Percentiles rank a stretch among this genome's conserved stretches.
Evolutionary conservation across 2,113 vertebrate species (phyloP).

Genomic region (Cyprichromis sp.): DNA sequence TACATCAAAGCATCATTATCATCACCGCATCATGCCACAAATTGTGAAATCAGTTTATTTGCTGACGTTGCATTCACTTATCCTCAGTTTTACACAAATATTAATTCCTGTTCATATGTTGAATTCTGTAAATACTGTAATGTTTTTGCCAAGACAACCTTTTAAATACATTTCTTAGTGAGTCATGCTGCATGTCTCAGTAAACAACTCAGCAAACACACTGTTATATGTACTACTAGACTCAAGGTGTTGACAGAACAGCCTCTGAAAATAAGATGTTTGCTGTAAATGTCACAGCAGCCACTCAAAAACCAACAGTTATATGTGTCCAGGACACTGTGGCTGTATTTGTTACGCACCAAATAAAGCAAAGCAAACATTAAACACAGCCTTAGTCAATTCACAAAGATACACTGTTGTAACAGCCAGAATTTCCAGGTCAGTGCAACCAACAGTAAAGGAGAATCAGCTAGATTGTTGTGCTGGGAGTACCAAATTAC

Average conservation of each 20-base stretch:
- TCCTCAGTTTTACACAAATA: not conserved
- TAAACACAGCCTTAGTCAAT: not conserved
- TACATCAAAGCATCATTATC: not conserved
- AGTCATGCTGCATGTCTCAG: slow-evolving; percentile 4
- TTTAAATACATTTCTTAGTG: not conserved
- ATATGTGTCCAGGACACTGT: not conserved
- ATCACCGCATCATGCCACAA: not conserved
- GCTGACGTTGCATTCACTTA: not conserved
- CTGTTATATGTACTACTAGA: not conserved
- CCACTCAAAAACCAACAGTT: not conserved
- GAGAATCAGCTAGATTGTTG: not conserved
- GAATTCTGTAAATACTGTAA: not conserved
- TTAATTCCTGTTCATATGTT: not conserved
- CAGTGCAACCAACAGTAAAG: not conserved
- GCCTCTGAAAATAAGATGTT: not conserved
- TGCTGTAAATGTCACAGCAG: not conserved
- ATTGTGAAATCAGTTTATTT: not conserved
- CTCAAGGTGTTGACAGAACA: not conserved
- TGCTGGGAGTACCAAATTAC: not conserved
- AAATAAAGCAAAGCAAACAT: not conserved
- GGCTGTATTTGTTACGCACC: not conserved
- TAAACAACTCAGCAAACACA: not conserved
- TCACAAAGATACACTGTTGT: not conserved
- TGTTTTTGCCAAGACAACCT: not conserved
- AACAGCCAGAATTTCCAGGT: not conserved